Evolutionary conservation across 2,888 invertebrate genomes (phyloP).

Genomic region (Kuschelorhynchus macadamiae): DNA sequence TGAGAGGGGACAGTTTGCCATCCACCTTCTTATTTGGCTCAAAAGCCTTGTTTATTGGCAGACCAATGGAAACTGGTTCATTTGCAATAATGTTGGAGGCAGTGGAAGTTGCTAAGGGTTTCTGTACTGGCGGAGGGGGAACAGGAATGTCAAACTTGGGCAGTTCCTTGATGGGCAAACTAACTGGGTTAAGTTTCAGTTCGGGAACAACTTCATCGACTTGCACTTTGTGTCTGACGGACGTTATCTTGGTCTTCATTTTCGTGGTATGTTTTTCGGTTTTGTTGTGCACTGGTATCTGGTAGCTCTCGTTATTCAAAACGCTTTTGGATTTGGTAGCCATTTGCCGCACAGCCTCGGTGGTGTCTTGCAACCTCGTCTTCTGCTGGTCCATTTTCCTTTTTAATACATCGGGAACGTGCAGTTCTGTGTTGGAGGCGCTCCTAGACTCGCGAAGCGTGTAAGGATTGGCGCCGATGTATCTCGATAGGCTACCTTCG

Average conservation of each 20-base stretch:
- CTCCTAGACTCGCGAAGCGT: slow-evolving; percentile 54
- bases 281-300: slow-evolving; percentile 58
- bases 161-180: slow-evolving; percentile 72
- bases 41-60: neutral
- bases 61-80: neutral
- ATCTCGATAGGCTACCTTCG: slow-evolving; percentile 59
- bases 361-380: slow-evolving; percentile 74
- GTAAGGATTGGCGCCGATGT: slow-evolving; percentile 64
- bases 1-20: too few relatives aligned
- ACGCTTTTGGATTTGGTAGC: slow-evolving; percentile 72
- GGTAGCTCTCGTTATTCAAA: slow-evolving; percentile 60
- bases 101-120: slow-evolving; percentile 1
- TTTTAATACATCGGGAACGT: slow-evolving; percentile 76
- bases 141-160: slow-evolving; percentile 73
- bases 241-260: slow-evolving; percentile 66
- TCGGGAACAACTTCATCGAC: slow-evolving; percentile 66
- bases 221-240: slow-evolving; percentile 55
- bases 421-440: slow-evolving; percentile 69
- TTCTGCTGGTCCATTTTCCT: slow-evolving; percentile 70
- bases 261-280: slow-evolving; percentile 67
- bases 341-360: slow-evolving; percentile 75
- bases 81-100: neutral
- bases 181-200: slow-evolving; percentile 71
- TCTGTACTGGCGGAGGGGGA: slow-evolving; percentile 59
- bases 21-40: too few relatives aligned